Evolutionary conservation across 64 coral and sea anemone species (phyloP).

Genomic region (Montipora efflorescens): DNA sequence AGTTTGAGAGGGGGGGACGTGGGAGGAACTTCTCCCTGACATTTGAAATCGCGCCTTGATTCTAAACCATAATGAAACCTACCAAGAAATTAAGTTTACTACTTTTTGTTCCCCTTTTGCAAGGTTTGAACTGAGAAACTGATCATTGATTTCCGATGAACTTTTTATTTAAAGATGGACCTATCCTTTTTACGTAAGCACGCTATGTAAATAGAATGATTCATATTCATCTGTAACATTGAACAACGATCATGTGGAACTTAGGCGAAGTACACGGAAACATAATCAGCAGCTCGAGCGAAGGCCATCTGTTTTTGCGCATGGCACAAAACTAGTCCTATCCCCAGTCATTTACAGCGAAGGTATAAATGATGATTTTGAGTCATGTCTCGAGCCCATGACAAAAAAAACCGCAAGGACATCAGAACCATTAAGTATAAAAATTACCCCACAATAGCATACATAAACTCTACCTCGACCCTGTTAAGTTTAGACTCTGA

Average conservation of each 20-base stretch:
- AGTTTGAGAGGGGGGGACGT: background rate
- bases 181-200: background rate
- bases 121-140: background rate
- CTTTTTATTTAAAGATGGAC: slow-evolving; percentile 8
- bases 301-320: background rate
- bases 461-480: background rate
- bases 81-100: background rate
- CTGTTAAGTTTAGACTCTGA: background rate
- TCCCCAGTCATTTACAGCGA: background rate
- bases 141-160: slow-evolving; percentile 26
- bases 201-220: background rate
- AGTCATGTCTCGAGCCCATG: background rate
- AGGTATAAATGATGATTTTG: background rate
- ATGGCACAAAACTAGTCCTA: background rate
- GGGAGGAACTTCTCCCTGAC: background rate
- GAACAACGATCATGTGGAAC: background rate
- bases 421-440: background rate
- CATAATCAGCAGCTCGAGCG: background rate
- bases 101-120: background rate
- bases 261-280: background rate
- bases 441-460: background rate
- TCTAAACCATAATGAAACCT: background rate
- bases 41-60: background rate
- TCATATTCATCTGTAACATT: background rate
- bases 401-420: background rate